Conservation (phyloP, 2,113 vertebrate genomes). For the Festucalex cinctus region DNA sequence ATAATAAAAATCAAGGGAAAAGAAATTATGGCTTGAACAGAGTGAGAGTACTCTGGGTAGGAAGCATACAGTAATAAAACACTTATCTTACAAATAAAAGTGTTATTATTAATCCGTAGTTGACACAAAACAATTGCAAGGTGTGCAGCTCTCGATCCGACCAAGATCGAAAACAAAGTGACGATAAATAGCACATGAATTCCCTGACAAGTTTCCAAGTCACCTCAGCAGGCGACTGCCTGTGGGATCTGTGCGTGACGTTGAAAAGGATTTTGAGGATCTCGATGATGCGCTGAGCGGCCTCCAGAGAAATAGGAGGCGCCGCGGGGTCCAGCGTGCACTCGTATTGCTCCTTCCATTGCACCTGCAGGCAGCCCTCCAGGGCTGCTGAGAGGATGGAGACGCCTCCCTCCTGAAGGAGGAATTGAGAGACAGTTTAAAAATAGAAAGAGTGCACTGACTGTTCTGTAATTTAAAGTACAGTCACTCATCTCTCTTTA, state of each 20-base stretch:
- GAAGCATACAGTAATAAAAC: too few relatives aligned
- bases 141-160: not conserved
- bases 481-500: too few relatives aligned
- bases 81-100: too few relatives aligned
- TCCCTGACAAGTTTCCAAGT: constrained; percentile 2
- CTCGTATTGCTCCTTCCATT: constrained; percentile 68
- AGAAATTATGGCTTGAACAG: too few relatives aligned
- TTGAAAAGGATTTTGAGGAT: constrained; percentile 77
- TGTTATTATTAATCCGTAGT: too few relatives aligned
- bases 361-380: constrained; percentile 63
- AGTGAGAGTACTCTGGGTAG: too few relatives aligned
- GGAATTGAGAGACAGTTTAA: too few relatives aligned
- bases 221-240: constrained; percentile 69
- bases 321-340: constrained; percentile 37
- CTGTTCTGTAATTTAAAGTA: too few relatives aligned
- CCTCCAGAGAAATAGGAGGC: constrained; percentile 61
- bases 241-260: constrained; percentile 66
- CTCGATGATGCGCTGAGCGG: constrained; percentile 62
- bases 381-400: constrained; percentile 63
- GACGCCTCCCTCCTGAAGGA: constrained; percentile 60
- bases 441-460: too few relatives aligned
- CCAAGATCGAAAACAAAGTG: not conserved
- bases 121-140: not conserved
- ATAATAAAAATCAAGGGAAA: too few relatives aligned
- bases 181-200: not conserved